A percentile compares a stretch with the other conserved stretches of the same genome.
These are phyloP conservation scores for Spodoptera exigua DNA, from an alignment of 2,888 invertebrate genomes.

Conservation along the genomic window DNA sequence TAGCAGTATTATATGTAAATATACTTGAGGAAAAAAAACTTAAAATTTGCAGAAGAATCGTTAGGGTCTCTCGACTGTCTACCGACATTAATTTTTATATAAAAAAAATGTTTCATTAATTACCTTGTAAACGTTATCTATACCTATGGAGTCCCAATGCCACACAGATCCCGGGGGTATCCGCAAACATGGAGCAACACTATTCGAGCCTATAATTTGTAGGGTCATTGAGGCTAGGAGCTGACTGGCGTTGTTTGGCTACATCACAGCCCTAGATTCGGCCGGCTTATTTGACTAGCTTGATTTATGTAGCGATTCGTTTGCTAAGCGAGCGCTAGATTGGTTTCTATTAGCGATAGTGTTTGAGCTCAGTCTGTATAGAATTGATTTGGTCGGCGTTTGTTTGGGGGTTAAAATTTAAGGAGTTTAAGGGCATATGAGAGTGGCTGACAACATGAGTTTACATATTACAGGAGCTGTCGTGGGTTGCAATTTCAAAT, in stretches of 20 bases:
- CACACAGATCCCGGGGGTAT: constrained; percentile 55
- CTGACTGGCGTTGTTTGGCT: constrained; percentile 59
- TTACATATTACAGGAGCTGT: too few species aligned
- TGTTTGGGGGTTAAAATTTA: constrained; percentile 38
- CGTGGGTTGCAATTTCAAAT: too few species aligned
- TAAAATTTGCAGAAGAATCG: too few species aligned
- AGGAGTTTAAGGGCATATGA: background rate
- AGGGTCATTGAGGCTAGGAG: constrained; percentile 57
- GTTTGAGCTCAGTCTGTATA: constrained; percentile 57
- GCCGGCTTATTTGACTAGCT: constrained; percentile 70
- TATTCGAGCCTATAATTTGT: constrained; percentile 58
- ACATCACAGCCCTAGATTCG: constrained; percentile 59
- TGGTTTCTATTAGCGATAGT: constrained; percentile 69
- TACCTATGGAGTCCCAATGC: background rate
- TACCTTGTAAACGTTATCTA: constrained; percentile 8
- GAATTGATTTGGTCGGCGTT: constrained; percentile 60
- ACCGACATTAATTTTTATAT: too few species aligned
- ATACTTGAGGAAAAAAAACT: too few species aligned
- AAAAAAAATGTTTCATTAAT: background rate
- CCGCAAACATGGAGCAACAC: constrained; percentile 59
- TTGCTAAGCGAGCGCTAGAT: constrained; percentile 59
- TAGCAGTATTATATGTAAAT: too few species aligned
- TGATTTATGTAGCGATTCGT: constrained; percentile 70
- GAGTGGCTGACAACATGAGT: background rate
- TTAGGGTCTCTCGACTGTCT: too few species aligned